phyloP scores from a whole-genome alignment of 1,140 invertebrate genomes.

The Hestina assimilis region DNA sequence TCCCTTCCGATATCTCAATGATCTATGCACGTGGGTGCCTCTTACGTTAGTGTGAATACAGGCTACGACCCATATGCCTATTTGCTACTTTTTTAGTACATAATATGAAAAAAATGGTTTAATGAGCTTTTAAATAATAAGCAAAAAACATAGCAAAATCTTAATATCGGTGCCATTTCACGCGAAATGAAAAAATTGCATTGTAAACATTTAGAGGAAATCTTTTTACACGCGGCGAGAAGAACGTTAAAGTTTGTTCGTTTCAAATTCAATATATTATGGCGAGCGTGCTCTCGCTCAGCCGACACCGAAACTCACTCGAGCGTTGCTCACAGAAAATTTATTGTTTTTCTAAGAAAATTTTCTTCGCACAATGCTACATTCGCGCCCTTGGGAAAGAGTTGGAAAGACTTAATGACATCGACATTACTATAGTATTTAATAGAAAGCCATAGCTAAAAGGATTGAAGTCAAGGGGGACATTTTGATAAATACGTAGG shows the following conservation, averaged over 20 bases:
- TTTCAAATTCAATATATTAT: constrained; percentile 79
- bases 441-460: background rate
- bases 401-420: constrained; percentile 54
- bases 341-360: constrained; percentile 79
- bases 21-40: too few relatives aligned
- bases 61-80: too few relatives aligned
- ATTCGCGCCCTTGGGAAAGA: constrained; percentile 42
- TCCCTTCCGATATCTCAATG: too few relatives aligned
- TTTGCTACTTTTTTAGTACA: too few relatives aligned
- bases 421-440: constrained; percentile 17
- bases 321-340: constrained; percentile 74
- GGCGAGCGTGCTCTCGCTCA: constrained; percentile 73
- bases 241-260: constrained; percentile 75
- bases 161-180: background rate
- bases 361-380: constrained; percentile 63
- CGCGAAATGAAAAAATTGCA: constrained; percentile 53
- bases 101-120: too few relatives aligned
- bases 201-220: constrained; percentile 71
- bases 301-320: constrained; percentile 75
- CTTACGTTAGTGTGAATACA: too few relatives aligned
- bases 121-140: background rate
- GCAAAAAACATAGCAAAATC: too few relatives aligned
- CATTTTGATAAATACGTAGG: too few relatives aligned
- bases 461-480: background rate
- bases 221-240: constrained; percentile 67